A percentile compares a stretch with the other conserved stretches of the same genome.
Evolutionary conservation across 1,140 invertebrate species (phyloP).

Genomic region (Maniola jurtina): DNA sequence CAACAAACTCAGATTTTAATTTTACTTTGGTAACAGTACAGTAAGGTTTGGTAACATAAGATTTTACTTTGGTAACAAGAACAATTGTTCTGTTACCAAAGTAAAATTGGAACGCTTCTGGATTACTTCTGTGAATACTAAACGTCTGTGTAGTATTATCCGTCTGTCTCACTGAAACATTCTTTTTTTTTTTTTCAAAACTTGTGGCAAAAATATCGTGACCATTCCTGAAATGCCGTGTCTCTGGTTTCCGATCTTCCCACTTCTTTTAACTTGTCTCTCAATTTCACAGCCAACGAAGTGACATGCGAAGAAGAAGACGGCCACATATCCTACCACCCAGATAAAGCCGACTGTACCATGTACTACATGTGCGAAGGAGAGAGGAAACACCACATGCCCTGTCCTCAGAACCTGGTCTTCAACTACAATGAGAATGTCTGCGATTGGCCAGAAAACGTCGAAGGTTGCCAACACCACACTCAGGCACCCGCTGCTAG

Average conservation of each 20-base stretch:
- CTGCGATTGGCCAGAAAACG: slow-evolving; percentile 97
- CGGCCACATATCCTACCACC: slow-evolving; percentile 95
- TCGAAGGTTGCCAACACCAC: slow-evolving; percentile 91
- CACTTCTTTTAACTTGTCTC: not conserved
- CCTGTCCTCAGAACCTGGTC: slow-evolving; percentile 95
- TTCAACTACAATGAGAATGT: slow-evolving; percentile 96
- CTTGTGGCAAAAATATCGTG: too few relatives aligned
- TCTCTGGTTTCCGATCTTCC: not conserved
- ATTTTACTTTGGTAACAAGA: too few relatives aligned
- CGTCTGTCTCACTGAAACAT: too few relatives aligned
- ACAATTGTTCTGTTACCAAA: too few relatives aligned
- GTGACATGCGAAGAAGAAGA: slow-evolving; percentile 95
- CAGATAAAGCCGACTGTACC: slow-evolving; percentile 93
- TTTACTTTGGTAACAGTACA: too few relatives aligned
- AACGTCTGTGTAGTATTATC: too few relatives aligned
- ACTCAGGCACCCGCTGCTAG: slow-evolving; percentile 86
- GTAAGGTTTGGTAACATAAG: too few relatives aligned
- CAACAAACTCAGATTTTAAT: too few relatives aligned
- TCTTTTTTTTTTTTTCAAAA: too few relatives aligned
- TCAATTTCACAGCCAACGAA: slow-evolving; percentile 84
- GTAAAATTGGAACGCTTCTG: too few relatives aligned
- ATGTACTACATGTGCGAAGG: slow-evolving; percentile 98
- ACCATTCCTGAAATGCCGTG: too few relatives aligned
- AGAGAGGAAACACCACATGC: slow-evolving; percentile 97
- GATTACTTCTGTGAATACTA: too few relatives aligned